phyloP scores from a whole-genome alignment of 2,113 vertebrate species.

The Riparia riparia region DNA sequence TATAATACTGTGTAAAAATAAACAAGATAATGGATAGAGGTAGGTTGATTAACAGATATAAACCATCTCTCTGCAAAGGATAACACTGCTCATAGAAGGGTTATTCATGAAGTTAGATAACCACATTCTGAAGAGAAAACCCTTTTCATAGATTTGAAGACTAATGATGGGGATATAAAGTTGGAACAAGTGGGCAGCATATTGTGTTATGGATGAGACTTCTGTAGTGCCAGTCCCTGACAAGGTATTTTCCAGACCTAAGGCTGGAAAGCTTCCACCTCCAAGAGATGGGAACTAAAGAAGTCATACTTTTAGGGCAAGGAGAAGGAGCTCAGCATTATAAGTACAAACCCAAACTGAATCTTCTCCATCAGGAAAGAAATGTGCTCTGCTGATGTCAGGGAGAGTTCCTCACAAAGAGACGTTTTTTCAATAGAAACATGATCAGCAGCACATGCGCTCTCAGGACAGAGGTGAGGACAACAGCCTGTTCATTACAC shows the following conservation, averaged over 20 bases:
- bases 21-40: background rate
- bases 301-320: background rate
- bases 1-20: background rate
- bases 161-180: background rate
- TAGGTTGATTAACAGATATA: background rate
- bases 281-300: background rate
- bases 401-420: background rate
- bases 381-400: background rate
- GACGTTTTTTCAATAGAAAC: background rate
- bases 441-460: background rate
- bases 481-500: background rate
- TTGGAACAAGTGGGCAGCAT: background rate
- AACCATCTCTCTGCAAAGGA: background rate
- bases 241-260: background rate
- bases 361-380: background rate
- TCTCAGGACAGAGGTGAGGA: background rate
- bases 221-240: background rate
- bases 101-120: background rate
- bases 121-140: background rate
- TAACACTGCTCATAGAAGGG: background rate
- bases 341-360: fast-evolving
- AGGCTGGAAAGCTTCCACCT: background rate
- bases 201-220: background rate
- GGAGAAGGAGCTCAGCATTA: fast-evolving
- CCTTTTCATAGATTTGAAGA: background rate